Conservation (phyloP, 2,113 vertebrate species). For the Emydocephalus ijimae region DNA sequence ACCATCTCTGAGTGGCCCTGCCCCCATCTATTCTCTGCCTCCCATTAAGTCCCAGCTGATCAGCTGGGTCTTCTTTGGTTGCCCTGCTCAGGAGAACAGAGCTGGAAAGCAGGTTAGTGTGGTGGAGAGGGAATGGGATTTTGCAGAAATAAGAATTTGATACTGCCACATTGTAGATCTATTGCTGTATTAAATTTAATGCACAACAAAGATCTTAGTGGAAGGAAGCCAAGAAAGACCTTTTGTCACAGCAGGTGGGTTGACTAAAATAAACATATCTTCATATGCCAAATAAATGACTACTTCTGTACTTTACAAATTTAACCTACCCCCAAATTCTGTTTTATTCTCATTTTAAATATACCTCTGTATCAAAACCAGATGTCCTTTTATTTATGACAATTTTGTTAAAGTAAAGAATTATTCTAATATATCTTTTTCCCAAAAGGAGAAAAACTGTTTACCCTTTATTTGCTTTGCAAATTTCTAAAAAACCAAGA, state of each 20-base stretch:
- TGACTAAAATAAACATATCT: slow-evolving; percentile 46
- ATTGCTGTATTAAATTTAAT: slow-evolving; percentile 9
- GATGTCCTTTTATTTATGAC: not conserved
- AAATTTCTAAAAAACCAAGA: not conserved
- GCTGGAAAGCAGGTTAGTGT: too few species aligned
- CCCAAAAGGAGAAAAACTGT: not conserved
- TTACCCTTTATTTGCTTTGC: not conserved
- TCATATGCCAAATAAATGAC: slow-evolving; percentile 23
- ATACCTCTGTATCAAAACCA: slow-evolving; percentile 22
- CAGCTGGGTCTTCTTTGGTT: too few species aligned
- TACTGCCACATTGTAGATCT: slow-evolving; percentile 25
- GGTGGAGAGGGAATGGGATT: too few species aligned
- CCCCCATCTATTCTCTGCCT: too few species aligned
- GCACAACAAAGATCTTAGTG: not conserved
- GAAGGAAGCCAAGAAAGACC: slow-evolving; percentile 10
- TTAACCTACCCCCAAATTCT: slow-evolving; percentile 3
- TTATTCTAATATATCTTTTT: not conserved
- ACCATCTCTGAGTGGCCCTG: too few species aligned
- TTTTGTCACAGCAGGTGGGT: slow-evolving; percentile 47
- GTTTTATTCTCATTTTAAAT: slow-evolving; percentile 29
- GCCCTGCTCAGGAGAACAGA: too few species aligned
- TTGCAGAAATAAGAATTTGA: not conserved
- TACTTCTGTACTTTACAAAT: slow-evolving; percentile 29
- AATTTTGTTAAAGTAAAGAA: not conserved
- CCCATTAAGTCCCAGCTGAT: too few species aligned